These are phyloP conservation scores for Aphaenogaster floridana DNA, from an alignment of 1,140 invertebrate species.

Conservation along the genomic window DNA sequence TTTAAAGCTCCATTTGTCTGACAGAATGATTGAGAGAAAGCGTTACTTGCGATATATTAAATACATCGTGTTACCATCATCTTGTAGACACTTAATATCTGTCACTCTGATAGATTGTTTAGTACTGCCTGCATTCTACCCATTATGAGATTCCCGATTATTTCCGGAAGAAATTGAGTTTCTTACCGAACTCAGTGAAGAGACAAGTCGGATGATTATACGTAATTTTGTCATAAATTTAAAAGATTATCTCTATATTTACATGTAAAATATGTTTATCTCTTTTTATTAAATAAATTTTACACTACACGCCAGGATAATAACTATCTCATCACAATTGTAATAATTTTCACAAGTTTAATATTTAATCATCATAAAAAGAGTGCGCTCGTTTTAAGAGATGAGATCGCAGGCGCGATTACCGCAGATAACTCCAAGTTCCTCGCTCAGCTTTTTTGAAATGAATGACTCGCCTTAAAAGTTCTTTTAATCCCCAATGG, in stretches of 20 bases:
- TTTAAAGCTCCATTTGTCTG: no score
- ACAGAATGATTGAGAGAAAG: neutral
- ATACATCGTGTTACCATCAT: neutral
- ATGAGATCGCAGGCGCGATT: neutral
- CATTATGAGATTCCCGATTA: conserved; percentile 38
- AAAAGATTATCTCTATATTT: no score
- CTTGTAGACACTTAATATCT: conserved; percentile 12
- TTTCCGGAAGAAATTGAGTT: neutral
- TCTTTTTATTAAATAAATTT: neutral
- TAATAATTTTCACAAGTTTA: neutral
- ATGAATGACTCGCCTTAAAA: neutral
- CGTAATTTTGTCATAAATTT: no score
- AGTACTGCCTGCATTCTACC: conserved; percentile 52
- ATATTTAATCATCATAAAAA: neutral
- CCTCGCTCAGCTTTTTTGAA: conserved; percentile 1
- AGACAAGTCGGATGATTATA: conserved; percentile 49
- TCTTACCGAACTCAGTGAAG: neutral
- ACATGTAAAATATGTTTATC: neutral
- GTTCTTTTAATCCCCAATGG: neutral
- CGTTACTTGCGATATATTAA: neutral
- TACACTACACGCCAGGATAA: neutral
- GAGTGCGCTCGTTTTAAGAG: neutral
- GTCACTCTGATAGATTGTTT: conserved; percentile 54
- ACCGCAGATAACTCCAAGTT: neutral
- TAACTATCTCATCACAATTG: neutral